These are phyloP conservation scores for Athalia circularis DNA, from an alignment of 2,888 invertebrate genomes.

Conservation along the genomic window DNA sequence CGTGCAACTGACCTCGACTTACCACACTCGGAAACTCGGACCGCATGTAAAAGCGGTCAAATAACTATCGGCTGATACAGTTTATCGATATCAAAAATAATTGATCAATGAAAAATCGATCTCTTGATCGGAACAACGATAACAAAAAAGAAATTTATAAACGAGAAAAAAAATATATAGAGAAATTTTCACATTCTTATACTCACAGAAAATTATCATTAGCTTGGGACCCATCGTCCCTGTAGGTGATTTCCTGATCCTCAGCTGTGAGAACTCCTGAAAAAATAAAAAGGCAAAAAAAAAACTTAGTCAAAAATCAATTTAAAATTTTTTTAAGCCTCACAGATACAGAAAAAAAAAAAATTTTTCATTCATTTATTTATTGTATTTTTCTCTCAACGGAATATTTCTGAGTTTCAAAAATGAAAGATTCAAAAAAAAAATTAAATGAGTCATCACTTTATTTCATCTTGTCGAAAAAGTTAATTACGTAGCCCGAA, in stretches of 20 bases:
- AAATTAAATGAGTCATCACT: too few relatives aligned
- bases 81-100: not conserved
- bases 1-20: slow-evolving; percentile 26
- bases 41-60: not conserved
- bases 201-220: slow-evolving; percentile 35
- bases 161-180: not conserved
- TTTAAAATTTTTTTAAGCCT: too few relatives aligned
- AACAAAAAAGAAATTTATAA: too few relatives aligned
- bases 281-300: not conserved
- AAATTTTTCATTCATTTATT: too few relatives aligned
- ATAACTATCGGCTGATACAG: not conserved
- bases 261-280: slow-evolving; percentile 18
- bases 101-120: too few relatives aligned
- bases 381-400: too few relatives aligned
- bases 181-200: not conserved
- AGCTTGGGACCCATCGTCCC: slow-evolving; percentile 37
- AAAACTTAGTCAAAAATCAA: not conserved
- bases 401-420: not conserved
- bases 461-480: too few relatives aligned
- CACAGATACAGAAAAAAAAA: too few relatives aligned
- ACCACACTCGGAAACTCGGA: slow-evolving; percentile 2
- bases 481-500: too few relatives aligned
- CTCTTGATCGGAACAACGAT: too few relatives aligned
- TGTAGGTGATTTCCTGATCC: not conserved
- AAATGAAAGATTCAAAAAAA: too few relatives aligned